Conservation (phyloP, 2,888 invertebrate species). For the Hipparchia sbordonii region DNA sequence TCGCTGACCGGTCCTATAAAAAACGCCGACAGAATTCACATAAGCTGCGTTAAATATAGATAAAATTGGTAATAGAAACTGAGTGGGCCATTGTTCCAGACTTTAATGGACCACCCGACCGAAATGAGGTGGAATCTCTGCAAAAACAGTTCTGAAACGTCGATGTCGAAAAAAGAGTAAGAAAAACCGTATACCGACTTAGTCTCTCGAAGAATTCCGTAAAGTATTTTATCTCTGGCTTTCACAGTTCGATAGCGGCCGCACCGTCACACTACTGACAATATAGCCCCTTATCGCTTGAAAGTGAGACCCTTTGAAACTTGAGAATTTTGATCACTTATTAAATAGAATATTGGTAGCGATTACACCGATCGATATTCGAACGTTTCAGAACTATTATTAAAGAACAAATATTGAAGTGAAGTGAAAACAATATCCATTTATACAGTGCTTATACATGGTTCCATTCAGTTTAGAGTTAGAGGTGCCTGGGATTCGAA, state of each 20-base stretch:
- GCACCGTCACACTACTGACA: constrained; percentile 68
- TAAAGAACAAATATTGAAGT: background rate
- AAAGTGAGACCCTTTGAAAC: constrained; percentile 56
- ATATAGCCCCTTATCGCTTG: constrained; percentile 68
- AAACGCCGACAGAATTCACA: constrained; percentile 68
- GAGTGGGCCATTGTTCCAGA: constrained; percentile 75
- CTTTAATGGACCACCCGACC: constrained; percentile 78
- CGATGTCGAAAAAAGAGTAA: constrained; percentile 66
- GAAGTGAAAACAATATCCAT: too few species aligned
- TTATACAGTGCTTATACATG: too few species aligned
- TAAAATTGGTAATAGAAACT: constrained; percentile 75
- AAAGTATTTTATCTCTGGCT: constrained; percentile 75
- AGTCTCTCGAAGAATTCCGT: constrained; percentile 74
- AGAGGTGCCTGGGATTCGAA: background rate
- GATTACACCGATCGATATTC: constrained; percentile 1
- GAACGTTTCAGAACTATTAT: background rate
- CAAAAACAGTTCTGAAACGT: constrained; percentile 69
- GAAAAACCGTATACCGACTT: constrained; percentile 72
- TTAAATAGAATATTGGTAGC: constrained; percentile 37
- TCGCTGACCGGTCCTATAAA: constrained; percentile 53
- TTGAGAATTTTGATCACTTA: constrained; percentile 37
- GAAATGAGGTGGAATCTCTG: constrained; percentile 60
- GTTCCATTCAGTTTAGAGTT: too few species aligned
- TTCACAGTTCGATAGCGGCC: constrained; percentile 76
- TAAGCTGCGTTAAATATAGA: constrained; percentile 76